These are phyloP conservation scores for Amphimallon solstitiale DNA, from an alignment of 2,888 invertebrate species.

Conservation along the genomic window DNA sequence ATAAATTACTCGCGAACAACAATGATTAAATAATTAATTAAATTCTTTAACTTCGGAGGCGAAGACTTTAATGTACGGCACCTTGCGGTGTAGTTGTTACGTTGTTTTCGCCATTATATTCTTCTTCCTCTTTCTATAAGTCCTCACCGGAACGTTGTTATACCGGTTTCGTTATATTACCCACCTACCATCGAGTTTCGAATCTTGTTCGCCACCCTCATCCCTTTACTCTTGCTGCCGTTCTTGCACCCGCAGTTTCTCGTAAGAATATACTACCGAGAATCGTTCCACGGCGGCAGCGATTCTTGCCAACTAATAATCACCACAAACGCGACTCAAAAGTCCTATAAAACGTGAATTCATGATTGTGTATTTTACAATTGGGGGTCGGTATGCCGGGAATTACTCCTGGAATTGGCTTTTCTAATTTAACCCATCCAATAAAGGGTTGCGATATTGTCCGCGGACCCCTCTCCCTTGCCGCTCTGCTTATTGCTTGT, in stretches of 20 bases:
- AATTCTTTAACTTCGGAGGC: conserved; percentile 58
- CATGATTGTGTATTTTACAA: conserved; percentile 60
- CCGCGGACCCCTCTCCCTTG: conserved; percentile 53
- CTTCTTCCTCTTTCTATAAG: conserved; percentile 37
- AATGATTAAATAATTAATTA: conserved; percentile 62
- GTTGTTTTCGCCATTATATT: conserved; percentile 1
- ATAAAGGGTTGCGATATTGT: conserved; percentile 60
- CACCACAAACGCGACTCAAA: conserved; percentile 54
- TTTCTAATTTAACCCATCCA: conserved; percentile 61
- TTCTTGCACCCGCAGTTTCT: not conserved
- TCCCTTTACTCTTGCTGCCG: not conserved
- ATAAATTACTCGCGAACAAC: conserved; percentile 56
- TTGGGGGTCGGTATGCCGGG: conserved; percentile 57
- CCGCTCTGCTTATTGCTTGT: conserved; percentile 56
- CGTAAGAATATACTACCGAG: not conserved
- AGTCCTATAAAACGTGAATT: conserved; percentile 56
- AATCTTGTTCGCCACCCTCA: conserved; percentile 9
- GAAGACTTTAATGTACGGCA: conserved; percentile 59
- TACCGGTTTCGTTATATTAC: not conserved
- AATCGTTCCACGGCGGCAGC: conserved; percentile 2
- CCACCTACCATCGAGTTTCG: not conserved
- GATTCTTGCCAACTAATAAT: conserved; percentile 53
- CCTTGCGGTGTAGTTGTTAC: conserved; percentile 52
- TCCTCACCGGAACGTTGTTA: not conserved
- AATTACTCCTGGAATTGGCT: conserved; percentile 60